A percentile compares a stretch with the other conserved stretches of the same genome.
phyloP scores from a whole-genome alignment of 2,113 vertebrate species.

The Calidris pugnax region DNA sequence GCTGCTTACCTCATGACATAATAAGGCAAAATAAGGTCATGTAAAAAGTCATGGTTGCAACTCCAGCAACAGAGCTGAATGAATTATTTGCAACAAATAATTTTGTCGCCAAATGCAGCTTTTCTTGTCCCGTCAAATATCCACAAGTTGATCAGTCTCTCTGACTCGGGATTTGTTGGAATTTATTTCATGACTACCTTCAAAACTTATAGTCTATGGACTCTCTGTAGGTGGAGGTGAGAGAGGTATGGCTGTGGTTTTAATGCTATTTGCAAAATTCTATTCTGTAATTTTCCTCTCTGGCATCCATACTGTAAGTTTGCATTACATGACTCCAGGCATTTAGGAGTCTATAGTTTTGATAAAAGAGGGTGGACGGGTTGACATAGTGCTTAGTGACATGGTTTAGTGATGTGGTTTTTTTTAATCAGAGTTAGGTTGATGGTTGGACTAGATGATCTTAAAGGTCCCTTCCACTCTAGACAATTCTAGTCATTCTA shows the following conservation, averaged over 20 bases:
- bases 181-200: slow-evolving; percentile 23
- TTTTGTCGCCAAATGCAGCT: background rate
- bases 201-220: slow-evolving; percentile 2
- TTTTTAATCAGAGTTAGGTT: too few species aligned
- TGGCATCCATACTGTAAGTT: slow-evolving; percentile 36
- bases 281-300: slow-evolving; percentile 63
- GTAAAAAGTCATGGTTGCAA: background rate
- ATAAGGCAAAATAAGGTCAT: slow-evolving; percentile 26
- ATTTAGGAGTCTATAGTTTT: background rate
- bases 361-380: background rate
- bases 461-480: too few species aligned
- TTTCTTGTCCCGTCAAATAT: slow-evolving; percentile 13
- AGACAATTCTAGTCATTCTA: too few species aligned
- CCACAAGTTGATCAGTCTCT: slow-evolving; percentile 6
- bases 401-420: too few species aligned
- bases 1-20: slow-evolving; percentile 7
- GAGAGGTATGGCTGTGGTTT: slow-evolving; percentile 39
- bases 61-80: background rate
- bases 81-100: slow-evolving; percentile 22
- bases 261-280: slow-evolving; percentile 43
- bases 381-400: too few species aligned
- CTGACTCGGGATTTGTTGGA: slow-evolving; percentile 5
- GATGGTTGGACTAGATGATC: too few species aligned
- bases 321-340: background rate
- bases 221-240: slow-evolving; percentile 30